phyloP scores from a whole-genome alignment of 2,797 vertebrate genomes.

The Molossus molossus region DNA sequence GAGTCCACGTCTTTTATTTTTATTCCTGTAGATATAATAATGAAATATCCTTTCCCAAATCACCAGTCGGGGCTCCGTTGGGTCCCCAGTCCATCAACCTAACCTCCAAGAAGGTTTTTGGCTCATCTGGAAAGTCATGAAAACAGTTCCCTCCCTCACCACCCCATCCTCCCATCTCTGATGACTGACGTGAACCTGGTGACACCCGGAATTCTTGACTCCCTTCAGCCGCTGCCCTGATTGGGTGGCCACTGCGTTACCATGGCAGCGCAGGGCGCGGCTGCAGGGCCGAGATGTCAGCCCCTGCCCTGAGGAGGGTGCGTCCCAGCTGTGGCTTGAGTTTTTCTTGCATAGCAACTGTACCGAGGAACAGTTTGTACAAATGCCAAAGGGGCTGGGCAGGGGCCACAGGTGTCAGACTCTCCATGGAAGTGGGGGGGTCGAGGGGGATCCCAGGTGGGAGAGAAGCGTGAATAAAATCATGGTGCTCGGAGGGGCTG shows the following conservation, averaged over 20 bases:
- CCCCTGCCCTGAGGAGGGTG: not conserved
- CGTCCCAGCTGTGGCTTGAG: rapidly evolving
- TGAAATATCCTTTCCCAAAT: not conserved
- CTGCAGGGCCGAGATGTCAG: too few species aligned
- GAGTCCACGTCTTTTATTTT: not conserved
- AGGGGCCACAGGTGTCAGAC: rapidly evolving
- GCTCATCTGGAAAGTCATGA: not conserved
- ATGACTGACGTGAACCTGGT: not conserved
- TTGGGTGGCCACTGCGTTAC: not conserved
- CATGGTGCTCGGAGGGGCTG: not conserved
- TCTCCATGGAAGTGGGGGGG: rapidly evolving
- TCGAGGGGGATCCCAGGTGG: rapidly evolving
- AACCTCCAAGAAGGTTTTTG: not conserved
- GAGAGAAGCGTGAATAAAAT: rapidly evolving
- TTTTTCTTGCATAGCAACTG: not conserved
- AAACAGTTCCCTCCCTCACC: not conserved
- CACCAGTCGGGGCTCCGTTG: not conserved
- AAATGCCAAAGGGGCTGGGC: too few species aligned
- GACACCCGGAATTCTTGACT: not conserved
- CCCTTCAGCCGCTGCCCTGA: not conserved
- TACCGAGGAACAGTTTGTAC: rapidly evolving
- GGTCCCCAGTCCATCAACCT: not conserved
- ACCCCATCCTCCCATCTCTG: not conserved
- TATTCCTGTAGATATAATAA: not conserved
- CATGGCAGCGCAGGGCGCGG: not conserved